A percentile compares a stretch with the other conserved stretches of the same genome.
Conservation (phyloP, 1,140 invertebrate genomes). For the Tyrophagus putrescentiae region DNA sequence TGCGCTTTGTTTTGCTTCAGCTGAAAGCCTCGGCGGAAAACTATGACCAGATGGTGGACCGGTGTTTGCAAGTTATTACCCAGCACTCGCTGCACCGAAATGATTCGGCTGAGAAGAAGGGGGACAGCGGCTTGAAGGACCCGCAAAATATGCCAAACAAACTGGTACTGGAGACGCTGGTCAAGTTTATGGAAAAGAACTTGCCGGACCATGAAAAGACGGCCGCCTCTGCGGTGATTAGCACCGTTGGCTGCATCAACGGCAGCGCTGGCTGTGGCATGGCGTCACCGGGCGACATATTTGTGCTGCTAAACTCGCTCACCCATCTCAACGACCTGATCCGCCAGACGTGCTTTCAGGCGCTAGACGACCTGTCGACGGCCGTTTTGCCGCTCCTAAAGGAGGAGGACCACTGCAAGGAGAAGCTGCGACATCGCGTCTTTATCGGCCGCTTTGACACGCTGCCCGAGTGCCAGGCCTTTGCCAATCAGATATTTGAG, state of each 20-base stretch:
- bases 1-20: constrained; percentile 47
- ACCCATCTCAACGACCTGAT: constrained; percentile 53
- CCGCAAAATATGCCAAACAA: constrained; percentile 59
- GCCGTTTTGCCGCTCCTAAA: constrained; percentile 18
- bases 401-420: constrained; percentile 39
- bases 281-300: constrained; percentile 53
- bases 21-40: constrained; percentile 25
- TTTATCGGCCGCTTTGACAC: constrained; percentile 62
- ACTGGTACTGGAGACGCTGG: constrained; percentile 60
- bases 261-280: constrained; percentile 45
- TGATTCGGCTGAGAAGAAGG: constrained; percentile 27
- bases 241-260: constrained; percentile 53
- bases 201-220: constrained; percentile 50
- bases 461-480: constrained; percentile 24
- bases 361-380: constrained; percentile 25
- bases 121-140: constrained; percentile 35
- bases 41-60: constrained; percentile 41
- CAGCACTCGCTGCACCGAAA: constrained; percentile 51
- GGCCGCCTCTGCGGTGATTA: constrained; percentile 55
- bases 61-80: constrained; percentile 47
- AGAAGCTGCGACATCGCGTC: constrained; percentile 49
- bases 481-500: constrained; percentile 16
- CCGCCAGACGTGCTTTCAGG: constrained; percentile 59
- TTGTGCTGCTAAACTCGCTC: constrained; percentile 56
- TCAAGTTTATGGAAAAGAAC: constrained; percentile 57